These are phyloP conservation scores for Aradus depressus DNA, from an alignment of 2,888 invertebrate species.

Conservation along the genomic window DNA sequence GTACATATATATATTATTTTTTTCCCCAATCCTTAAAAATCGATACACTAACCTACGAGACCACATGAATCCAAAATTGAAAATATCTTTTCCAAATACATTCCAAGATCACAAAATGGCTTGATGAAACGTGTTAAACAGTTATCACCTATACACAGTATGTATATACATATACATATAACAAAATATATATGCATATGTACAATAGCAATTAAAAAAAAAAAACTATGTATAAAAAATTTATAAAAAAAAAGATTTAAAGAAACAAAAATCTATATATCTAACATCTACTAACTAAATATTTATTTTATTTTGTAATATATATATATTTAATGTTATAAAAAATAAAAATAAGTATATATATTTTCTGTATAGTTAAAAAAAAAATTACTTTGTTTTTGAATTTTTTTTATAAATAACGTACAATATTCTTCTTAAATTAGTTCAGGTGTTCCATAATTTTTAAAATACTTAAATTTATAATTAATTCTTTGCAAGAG, in stretches of 20 bases:
- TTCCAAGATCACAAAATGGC: constrained; percentile 18
- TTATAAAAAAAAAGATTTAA: constrained; percentile 12
- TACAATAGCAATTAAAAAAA: constrained; percentile 17
- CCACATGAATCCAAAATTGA: constrained; percentile 9
- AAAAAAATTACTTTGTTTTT: constrained; percentile 10
- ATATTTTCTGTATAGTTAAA: constrained; percentile 9
- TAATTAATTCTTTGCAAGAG: too few species aligned
- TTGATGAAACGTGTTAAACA: constrained; percentile 16
- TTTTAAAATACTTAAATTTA: too few species aligned
- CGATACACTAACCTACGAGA: constrained; percentile 16
- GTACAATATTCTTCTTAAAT: too few species aligned
- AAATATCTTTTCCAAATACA: constrained; percentile 13
- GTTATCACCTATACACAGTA: constrained; percentile 15
- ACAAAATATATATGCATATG: too few species aligned
- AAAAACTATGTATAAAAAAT: constrained; percentile 14
- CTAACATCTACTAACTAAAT: constrained; percentile 18
- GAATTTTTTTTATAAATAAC: background rate
- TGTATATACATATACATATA: too few species aligned
- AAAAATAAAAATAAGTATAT: constrained; percentile 18
- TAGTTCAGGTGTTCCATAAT: too few species aligned
- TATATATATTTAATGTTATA: constrained; percentile 14
- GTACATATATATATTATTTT: constrained; percentile 12
- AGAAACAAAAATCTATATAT: constrained; percentile 17
- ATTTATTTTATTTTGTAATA: constrained; percentile 16
- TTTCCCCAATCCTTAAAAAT: constrained; percentile 12